Evolutionary conservation across 53 echinoderm and acorn worm species (phyloP).

Genomic region (Mesocentrotus franciscanus): DNA sequence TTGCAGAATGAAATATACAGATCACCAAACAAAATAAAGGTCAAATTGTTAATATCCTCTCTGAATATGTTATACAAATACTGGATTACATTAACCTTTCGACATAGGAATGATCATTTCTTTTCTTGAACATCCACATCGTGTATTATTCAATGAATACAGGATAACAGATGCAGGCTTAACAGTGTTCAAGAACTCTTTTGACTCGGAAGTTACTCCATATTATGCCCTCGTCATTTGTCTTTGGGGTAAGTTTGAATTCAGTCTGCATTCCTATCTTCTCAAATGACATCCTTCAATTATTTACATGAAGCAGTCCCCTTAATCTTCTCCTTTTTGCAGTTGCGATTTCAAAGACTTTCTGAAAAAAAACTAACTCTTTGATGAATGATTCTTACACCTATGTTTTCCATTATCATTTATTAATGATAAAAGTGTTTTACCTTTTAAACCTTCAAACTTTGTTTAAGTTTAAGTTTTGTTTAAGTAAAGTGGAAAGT

Average conservation of each 20-base stretch:
- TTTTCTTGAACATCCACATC: background rate
- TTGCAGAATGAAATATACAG: background rate
- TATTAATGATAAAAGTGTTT: no score
- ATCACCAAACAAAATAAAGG: background rate
- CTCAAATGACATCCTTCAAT: no score
- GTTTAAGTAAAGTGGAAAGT: no score
- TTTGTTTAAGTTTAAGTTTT: no score
- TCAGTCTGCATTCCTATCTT: no score
- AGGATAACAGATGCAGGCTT: constrained; percentile 84
- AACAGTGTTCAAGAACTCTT: constrained; percentile 88
- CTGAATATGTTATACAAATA: background rate
- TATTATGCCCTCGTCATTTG: constrained; percentile 96
- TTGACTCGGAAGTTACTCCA: constrained; percentile 93
- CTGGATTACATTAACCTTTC: background rate
- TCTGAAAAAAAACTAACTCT: no score
- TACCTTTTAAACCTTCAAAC: no score
- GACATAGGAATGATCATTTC: background rate
- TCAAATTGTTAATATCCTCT: background rate
- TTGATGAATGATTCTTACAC: no score
- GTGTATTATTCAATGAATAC: background rate
- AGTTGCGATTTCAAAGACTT: no score
- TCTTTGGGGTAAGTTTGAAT: constrained; percentile 89
- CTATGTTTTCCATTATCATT: no score
- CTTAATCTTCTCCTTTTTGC: no score
- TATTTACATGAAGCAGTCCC: no score